A percentile compares a stretch with the other conserved stretches of the same genome.
phyloP scores from a whole-genome alignment of 2,113 vertebrate genomes.

The Struthio camelus region DNA sequence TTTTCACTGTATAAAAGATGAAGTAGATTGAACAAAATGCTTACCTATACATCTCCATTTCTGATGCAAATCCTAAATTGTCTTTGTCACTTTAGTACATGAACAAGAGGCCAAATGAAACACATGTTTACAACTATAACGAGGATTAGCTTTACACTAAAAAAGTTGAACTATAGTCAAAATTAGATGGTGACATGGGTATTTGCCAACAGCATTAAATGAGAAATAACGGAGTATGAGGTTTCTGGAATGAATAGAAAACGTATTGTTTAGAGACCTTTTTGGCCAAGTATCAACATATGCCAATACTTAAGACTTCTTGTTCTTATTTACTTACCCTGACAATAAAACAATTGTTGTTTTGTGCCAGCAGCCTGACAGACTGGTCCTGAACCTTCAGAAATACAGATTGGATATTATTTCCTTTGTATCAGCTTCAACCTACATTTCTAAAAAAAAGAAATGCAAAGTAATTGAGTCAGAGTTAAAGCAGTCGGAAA shows the following conservation, averaged over 20 bases:
- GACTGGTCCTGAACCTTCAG: conserved; percentile 53
- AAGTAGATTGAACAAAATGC: not conserved
- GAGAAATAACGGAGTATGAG: conserved; percentile 69
- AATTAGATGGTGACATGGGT: conserved; percentile 72
- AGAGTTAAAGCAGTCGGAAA: conserved; percentile 13
- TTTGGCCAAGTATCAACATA: conserved; percentile 68
- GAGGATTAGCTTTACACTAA: conserved; percentile 67
- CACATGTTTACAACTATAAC: conserved; percentile 74
- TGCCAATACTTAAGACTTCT: conserved; percentile 72
- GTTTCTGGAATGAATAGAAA: conserved; percentile 73
- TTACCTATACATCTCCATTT: conserved; percentile 9
- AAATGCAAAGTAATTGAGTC: conserved; percentile 47
- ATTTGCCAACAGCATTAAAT: conserved; percentile 74
- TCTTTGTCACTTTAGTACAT: conserved; percentile 61
- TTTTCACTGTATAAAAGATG: conserved; percentile 6
- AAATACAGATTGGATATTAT: conserved; percentile 35
- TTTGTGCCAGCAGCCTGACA: conserved; percentile 71
- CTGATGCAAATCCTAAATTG: conserved; percentile 30
- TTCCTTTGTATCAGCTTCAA: conserved; percentile 22
- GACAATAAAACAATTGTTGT: conserved; percentile 75
- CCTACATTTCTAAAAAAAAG: not conserved
- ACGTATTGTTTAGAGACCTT: conserved; percentile 67
- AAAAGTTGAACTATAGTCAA: conserved; percentile 68
- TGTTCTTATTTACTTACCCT: conserved; percentile 69
- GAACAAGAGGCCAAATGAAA: conserved; percentile 65